phyloP scores from a whole-genome alignment of 1,140 invertebrate species.

The Calephelis virginiensis region DNA sequence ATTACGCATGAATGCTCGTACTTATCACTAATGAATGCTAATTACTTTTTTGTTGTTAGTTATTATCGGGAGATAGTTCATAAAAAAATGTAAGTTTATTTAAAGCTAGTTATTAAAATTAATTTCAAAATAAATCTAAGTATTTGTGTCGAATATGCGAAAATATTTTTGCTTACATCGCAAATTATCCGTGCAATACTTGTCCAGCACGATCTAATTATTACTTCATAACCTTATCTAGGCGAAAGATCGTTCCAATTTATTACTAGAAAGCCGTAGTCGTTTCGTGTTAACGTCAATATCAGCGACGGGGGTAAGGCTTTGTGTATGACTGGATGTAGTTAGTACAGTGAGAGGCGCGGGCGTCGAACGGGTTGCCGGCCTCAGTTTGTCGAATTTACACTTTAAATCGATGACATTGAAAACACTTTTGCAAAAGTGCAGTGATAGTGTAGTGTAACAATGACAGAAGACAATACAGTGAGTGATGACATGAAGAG shows the following conservation, averaged over 20 bases:
- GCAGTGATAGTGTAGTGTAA: conserved; percentile 36
- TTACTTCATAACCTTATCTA: conserved; percentile 3
- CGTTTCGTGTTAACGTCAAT: conserved; percentile 3
- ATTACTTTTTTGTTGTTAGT: too few relatives aligned
- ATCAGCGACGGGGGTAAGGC: conserved; percentile 4
- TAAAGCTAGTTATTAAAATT: too few relatives aligned
- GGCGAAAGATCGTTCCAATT: background rate
- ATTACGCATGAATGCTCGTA: too few relatives aligned
- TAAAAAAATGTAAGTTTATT: too few relatives aligned
- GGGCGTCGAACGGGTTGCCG: conserved; percentile 60
- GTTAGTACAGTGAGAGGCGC: conserved; percentile 53
- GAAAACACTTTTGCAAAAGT: conserved; percentile 26
- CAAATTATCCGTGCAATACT: background rate
- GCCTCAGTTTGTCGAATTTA: conserved; percentile 29
- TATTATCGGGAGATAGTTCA: too few relatives aligned
- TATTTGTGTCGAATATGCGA: too few relatives aligned
- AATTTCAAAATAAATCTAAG: too few relatives aligned
- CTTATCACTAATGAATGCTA: too few relatives aligned
- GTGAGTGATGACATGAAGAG: conserved; percentile 64
- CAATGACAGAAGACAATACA: conserved; percentile 61
- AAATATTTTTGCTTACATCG: too few relatives aligned
- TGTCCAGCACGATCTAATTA: background rate
- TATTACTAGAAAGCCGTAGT: conserved; percentile 12
- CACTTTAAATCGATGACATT: background rate
- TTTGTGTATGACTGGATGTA: conserved; percentile 2